Percentiles rank a stretch among this genome's conserved stretches.
phyloP scores from a whole-genome alignment of 2,797 vertebrate genomes.

The Pelobates cultripes region DNA sequence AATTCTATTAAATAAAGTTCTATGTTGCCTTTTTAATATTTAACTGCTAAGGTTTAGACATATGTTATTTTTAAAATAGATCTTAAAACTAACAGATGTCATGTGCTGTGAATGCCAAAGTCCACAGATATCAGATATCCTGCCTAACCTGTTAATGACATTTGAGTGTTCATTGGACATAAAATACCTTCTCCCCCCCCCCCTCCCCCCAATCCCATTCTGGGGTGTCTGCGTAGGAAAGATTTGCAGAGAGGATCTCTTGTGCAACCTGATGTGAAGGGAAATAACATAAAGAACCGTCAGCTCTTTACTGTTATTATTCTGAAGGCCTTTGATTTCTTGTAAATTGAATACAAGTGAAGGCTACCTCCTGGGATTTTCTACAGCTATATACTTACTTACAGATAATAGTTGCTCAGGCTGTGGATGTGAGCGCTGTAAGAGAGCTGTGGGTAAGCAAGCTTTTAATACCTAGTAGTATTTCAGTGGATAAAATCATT shows the following conservation, averaged over 20 bases:
- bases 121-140: too few species aligned
- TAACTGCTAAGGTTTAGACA: too few species aligned
- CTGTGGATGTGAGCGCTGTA: not conserved
- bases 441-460: not conserved
- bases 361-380: constrained; percentile 4
- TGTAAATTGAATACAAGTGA: constrained; percentile 10
- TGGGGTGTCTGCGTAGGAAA: not conserved
- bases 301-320: not conserved
- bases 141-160: too few species aligned
- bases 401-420: constrained; percentile 6
- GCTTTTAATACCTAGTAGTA: not conserved
- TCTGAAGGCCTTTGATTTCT: constrained; percentile 5
- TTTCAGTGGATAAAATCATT: not conserved
- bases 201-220: not conserved
- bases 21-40: too few species aligned
- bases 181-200: too few species aligned
- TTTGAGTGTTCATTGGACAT: too few species aligned
- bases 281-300: not conserved
- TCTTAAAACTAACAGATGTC: too few species aligned
- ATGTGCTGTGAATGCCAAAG: too few species aligned
- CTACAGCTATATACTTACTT: not conserved
- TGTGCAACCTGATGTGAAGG: not conserved
- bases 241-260: constrained; percentile 1
- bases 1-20: too few species aligned
- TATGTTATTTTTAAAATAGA: too few species aligned